phyloP scores from a whole-genome alignment of 2,797 vertebrate species.

The Cynodonichthys magdalenae region DNA sequence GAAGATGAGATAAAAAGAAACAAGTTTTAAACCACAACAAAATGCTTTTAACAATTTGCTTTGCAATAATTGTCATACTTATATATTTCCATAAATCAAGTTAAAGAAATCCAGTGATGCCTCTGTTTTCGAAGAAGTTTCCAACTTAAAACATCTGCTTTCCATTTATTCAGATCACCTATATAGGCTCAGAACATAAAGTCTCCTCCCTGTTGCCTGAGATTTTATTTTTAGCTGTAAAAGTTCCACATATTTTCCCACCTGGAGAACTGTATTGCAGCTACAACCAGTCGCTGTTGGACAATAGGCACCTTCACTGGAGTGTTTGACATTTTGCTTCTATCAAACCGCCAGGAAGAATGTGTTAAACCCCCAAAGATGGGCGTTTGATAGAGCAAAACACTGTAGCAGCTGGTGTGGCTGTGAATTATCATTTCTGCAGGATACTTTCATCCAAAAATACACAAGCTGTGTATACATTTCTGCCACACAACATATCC shows the following conservation, averaged over 20 bases:
- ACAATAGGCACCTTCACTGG: slow-evolving; percentile 48
- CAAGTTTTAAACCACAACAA: background rate
- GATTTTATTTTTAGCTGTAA: slow-evolving; percentile 7
- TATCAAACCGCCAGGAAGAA: slow-evolving; percentile 32
- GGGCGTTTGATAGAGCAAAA: slow-evolving; percentile 15
- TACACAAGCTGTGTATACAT: background rate
- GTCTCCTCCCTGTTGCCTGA: slow-evolving; percentile 7
- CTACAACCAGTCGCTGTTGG: slow-evolving; percentile 35
- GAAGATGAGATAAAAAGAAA: background rate
- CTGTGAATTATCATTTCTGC: slow-evolving; percentile 14
- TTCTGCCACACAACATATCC: background rate
- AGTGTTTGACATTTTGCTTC: slow-evolving; percentile 41
- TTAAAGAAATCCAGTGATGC: background rate
- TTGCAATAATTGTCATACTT: background rate
- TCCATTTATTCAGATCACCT: slow-evolving; percentile 4
- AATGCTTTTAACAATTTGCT: background rate
- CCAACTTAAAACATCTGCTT: background rate
- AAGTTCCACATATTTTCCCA: slow-evolving; percentile 20
- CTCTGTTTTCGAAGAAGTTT: background rate
- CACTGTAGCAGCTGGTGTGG: slow-evolving; percentile 18
- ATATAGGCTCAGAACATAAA: slow-evolving; percentile 2
- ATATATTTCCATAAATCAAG: too few species aligned
- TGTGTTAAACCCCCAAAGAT: slow-evolving; percentile 23
- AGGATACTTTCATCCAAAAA: too few species aligned
- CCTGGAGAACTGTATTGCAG: slow-evolving; percentile 21